Percentiles rank a stretch among this genome's conserved stretches.
Conservation (phyloP, 1,140 invertebrate species). For the Bombus confusus region DNA sequence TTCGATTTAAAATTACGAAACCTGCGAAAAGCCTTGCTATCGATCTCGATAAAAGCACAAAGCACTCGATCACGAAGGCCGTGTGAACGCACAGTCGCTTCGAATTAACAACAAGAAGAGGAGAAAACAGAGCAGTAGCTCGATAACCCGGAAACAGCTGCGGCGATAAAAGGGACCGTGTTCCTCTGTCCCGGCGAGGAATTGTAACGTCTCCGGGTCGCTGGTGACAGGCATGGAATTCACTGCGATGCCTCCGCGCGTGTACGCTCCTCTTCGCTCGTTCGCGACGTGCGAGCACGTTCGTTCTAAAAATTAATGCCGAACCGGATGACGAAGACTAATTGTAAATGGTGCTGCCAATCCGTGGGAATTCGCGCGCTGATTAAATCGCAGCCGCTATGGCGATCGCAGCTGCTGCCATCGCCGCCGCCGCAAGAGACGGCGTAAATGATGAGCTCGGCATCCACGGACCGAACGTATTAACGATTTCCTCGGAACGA, state of each 20-base stretch:
- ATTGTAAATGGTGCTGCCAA: slow-evolving; percentile 66
- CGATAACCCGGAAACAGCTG: slow-evolving; percentile 36
- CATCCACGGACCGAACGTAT: slow-evolving; percentile 16
- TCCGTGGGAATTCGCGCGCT: slow-evolving; percentile 64
- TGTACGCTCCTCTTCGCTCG: background rate
- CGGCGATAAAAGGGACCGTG: slow-evolving; percentile 26
- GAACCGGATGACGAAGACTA: slow-evolving; percentile 64
- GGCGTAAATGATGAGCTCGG: slow-evolving; percentile 54
- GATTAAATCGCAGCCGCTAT: slow-evolving; percentile 53
- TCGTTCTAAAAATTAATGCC: slow-evolving; percentile 64
- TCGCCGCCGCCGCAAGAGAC: background rate
- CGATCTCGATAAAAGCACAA: background rate
- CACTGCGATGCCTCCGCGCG: slow-evolving; percentile 19
- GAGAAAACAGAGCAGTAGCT: background rate
- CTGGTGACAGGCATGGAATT: slow-evolving; percentile 55
- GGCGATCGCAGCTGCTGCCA: slow-evolving; percentile 18
- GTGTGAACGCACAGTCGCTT: background rate
- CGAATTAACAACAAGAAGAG: slow-evolving; percentile 2
- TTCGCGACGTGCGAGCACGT: background rate
- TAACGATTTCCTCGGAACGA: slow-evolving; percentile 53
- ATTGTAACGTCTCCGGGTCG: slow-evolving; percentile 37
- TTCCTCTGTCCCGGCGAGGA: slow-evolving; percentile 28
- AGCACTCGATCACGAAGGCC: background rate
- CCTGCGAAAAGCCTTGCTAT: background rate
- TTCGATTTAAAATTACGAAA: no score